Evolutionary conservation across 2,888 invertebrate species (phyloP).

Genomic region (Byasa hedistus): DNA sequence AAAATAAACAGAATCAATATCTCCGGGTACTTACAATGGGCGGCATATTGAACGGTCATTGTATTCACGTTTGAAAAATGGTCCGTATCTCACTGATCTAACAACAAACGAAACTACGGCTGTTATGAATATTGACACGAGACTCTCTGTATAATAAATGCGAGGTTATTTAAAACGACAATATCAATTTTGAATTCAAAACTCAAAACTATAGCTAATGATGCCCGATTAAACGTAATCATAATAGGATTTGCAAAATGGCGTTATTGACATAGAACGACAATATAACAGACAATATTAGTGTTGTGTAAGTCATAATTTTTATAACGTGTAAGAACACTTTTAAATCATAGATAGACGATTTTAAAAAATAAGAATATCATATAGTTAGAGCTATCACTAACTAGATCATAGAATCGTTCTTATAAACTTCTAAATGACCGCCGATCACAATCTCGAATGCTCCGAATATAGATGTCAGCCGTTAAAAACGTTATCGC

Average conservation of each 20-base stretch:
- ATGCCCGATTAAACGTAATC: no score
- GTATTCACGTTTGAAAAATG: conserved; percentile 60
- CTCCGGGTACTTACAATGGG: conserved; percentile 55
- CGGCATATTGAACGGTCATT: conserved; percentile 51
- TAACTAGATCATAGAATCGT: conserved; percentile 10
- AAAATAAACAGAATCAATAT: conserved; percentile 64
- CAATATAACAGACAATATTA: no score
- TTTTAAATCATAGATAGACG: neutral
- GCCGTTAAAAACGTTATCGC: conserved; percentile 54
- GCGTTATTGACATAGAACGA: no score
- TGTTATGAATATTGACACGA: conserved; percentile 63
- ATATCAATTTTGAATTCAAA: neutral
- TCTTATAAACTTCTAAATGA: conserved; percentile 9
- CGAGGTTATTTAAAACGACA: conserved; percentile 8
- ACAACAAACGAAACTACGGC: conserved; percentile 54
- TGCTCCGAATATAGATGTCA: conserved; percentile 58
- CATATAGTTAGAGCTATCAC: neutral
- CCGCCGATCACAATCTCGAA: conserved; percentile 17
- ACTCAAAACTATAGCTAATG: neutral
- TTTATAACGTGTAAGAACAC: no score
- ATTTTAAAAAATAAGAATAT: neutral
- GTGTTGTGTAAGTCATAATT: no score
- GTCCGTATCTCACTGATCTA: conserved; percentile 53
- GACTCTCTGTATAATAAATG: conserved; percentile 32
- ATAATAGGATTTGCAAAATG: no score